Evolutionary conservation across 2,113 vertebrate genomes (phyloP).

Genomic region (mouse (Mus musculus)): GRCm39 chr4:59263001-59263500

Average conservation of each 20-base stretch:
- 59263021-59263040: fast-evolving
- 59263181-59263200: neutral
- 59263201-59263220: neutral
- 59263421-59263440: neutral
- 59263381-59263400: neutral
- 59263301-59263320: neutral
- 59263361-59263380: neutral
- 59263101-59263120: neutral
- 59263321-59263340: neutral
- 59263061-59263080: neutral
- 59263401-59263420: neutral
- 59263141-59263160: neutral
- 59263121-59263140: neutral
- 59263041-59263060: fast-evolving
- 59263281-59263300: neutral
- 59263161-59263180: neutral
- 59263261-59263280: neutral
- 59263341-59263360: neutral
- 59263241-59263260: neutral
- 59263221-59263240: neutral
- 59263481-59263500: neutral
- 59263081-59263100: neutral
- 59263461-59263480: neutral
- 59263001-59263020: neutral
- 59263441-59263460: neutral